Evolutionary conservation across 35 echinoderm and acorn worm genomes (phyloP).

Genomic region (Strongylocentrotus purpuratus): DNA sequence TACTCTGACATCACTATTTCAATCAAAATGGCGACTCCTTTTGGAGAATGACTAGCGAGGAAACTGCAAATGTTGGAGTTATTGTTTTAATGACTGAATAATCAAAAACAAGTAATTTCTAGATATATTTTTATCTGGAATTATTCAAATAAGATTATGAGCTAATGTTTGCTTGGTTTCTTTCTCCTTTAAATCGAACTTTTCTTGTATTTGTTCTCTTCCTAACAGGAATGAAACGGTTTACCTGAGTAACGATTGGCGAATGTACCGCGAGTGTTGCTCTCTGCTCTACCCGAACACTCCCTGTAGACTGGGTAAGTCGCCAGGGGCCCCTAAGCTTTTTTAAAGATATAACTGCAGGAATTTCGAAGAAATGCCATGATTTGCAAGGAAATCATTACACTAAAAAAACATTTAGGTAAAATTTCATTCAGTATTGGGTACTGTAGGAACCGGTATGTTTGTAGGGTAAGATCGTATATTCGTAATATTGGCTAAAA

Average conservation of each 20-base stretch:
- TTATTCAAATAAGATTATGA: too few relatives aligned
- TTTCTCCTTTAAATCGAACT: background rate
- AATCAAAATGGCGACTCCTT: too few relatives aligned
- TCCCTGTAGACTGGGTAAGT: background rate
- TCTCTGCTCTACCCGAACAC: background rate
- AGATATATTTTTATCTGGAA: too few relatives aligned
- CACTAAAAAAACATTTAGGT: background rate
- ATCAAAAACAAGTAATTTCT: too few relatives aligned
- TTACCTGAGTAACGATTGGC: conserved; percentile 24
- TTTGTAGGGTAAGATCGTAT: background rate
- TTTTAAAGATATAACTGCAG: background rate
- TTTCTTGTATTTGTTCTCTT: background rate
- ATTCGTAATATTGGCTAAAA: too few relatives aligned
- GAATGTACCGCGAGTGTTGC: background rate
- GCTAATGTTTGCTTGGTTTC: too few relatives aligned
- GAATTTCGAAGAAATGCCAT: background rate
- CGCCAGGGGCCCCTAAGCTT: background rate
- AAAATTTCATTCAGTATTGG: background rate
- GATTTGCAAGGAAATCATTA: background rate
- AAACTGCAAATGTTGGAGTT: too few relatives aligned
- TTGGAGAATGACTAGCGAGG: too few relatives aligned
- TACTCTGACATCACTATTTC: too few relatives aligned
- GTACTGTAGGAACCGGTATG: background rate
- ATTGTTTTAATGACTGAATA: too few relatives aligned
- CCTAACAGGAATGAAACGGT: conserved; percentile 15